Evolutionary conservation across 2,113 vertebrate genomes (phyloP).

Genomic region (Otus sunia): DNA sequence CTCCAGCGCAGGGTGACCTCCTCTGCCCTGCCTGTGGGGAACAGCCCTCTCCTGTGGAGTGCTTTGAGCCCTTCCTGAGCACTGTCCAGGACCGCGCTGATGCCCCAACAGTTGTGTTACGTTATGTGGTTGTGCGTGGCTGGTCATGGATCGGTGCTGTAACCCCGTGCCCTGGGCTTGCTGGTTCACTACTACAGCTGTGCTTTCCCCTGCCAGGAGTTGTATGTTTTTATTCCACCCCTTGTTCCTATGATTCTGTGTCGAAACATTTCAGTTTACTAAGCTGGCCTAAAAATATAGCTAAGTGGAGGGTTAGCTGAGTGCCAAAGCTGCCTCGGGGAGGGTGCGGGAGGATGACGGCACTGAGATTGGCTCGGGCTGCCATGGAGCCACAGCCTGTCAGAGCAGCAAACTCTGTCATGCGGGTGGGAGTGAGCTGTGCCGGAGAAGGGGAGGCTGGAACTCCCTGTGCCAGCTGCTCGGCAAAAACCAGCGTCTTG

Average conservation of each 20-base stretch:
- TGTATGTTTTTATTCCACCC: background rate
- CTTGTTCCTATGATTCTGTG: background rate
- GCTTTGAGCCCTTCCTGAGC: background rate
- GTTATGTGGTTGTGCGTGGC: fast-evolving
- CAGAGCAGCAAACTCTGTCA: background rate
- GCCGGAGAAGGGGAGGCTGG: background rate
- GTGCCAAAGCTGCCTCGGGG: background rate
- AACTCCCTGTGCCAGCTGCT: background rate
- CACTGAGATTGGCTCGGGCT: background rate
- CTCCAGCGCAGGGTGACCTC: background rate
- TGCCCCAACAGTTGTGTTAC: fast-evolving
- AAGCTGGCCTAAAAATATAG: background rate
- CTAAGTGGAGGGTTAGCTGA: background rate
- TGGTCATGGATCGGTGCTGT: fast-evolving
- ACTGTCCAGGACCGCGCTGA: fast-evolving
- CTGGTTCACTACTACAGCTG: background rate
- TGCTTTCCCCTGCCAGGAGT: background rate
- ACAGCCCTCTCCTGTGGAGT: background rate
- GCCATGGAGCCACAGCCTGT: background rate
- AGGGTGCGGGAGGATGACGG: background rate
- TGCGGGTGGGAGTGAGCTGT: background rate
- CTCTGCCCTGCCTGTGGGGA: background rate
- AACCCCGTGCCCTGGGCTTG: background rate
- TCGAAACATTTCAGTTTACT: background rate
- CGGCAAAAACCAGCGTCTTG: background rate